phyloP scores from a whole-genome alignment of 2,888 invertebrate species.

The Drosophila subquinaria region DNA sequence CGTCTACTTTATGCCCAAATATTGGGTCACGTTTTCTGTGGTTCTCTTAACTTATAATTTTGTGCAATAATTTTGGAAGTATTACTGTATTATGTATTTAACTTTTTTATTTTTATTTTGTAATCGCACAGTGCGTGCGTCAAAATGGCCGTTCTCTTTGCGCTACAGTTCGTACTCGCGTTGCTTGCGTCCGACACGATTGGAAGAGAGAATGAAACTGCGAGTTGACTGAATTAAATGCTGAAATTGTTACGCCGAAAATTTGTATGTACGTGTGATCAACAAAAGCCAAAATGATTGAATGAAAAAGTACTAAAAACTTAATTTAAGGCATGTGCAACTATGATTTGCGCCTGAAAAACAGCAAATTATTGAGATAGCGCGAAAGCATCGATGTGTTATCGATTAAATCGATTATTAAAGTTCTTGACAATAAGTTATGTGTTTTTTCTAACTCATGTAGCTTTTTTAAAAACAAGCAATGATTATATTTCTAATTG shows the following conservation, averaged over 20 bases:
- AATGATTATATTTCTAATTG: background rate
- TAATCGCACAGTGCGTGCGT: constrained; percentile 49
- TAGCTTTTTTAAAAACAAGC: no score
- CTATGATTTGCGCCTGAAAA: constrained; percentile 18
- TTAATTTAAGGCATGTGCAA: constrained; percentile 13
- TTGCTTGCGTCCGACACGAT: constrained; percentile 37
- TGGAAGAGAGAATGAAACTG: constrained; percentile 56
- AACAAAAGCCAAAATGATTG: constrained; percentile 29
- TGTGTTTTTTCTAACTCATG: background rate
- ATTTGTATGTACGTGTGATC: constrained; percentile 23
- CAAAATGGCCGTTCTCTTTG: constrained; percentile 57
- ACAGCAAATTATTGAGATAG: constrained; percentile 10
- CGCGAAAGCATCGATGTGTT: background rate
- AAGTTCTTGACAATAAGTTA: background rate
- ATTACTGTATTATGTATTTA: constrained; percentile 20
- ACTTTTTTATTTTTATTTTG: constrained; percentile 44
- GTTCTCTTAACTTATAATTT: constrained; percentile 54
- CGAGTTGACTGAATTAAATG: constrained; percentile 38
- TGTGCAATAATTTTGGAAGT: constrained; percentile 57
- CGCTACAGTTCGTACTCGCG: constrained; percentile 13
- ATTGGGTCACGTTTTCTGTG: constrained; percentile 9
- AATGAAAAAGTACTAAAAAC: constrained; percentile 23
- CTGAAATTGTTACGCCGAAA: constrained; percentile 35
- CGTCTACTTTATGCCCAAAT: background rate
- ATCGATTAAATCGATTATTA: background rate